Conservation (phyloP, 2,113 vertebrate genomes). For the Xerus inauris region DNA sequence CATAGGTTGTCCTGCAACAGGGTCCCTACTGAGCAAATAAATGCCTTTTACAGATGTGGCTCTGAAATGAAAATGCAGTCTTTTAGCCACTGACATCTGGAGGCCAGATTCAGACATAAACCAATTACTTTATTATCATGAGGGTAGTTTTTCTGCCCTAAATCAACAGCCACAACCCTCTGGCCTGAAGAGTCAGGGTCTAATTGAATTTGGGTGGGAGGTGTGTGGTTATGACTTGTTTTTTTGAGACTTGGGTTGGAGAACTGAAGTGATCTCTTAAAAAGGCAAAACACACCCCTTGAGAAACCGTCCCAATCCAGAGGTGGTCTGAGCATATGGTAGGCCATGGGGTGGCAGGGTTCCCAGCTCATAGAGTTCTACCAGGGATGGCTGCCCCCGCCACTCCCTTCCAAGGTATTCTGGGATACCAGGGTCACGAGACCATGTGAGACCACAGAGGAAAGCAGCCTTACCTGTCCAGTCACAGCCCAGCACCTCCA, state of each 20-base stretch:
- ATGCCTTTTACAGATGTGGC: slow-evolving; percentile 87
- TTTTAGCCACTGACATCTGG: slow-evolving; percentile 92
- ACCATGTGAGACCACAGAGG: accelerated
- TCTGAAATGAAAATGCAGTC: slow-evolving; percentile 85
- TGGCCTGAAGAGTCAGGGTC: slow-evolving; percentile 71
- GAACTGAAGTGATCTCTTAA: slow-evolving; percentile 33
- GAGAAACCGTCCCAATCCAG: background rate
- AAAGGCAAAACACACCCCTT: background rate
- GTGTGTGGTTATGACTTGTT: slow-evolving; percentile 71
- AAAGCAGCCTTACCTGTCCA: slow-evolving; percentile 91
- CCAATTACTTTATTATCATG: slow-evolving; percentile 84
- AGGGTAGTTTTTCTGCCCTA: slow-evolving; percentile 70
- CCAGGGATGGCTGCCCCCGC: too few relatives aligned
- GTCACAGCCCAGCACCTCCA: slow-evolving; percentile 98
- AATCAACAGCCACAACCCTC: slow-evolving; percentile 77
- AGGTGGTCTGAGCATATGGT: background rate
- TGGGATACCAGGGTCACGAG: background rate
- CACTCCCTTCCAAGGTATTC: background rate
- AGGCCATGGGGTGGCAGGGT: background rate
- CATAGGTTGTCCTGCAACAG: slow-evolving; percentile 57
- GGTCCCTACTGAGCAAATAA: slow-evolving; percentile 78
- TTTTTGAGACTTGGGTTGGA: slow-evolving; percentile 58
- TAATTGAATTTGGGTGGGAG: slow-evolving; percentile 77
- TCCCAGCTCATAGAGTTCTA: background rate
- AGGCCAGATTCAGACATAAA: slow-evolving; percentile 88